Evolutionary conservation across 2,888 invertebrate genomes (phyloP).

Genomic region (Microplitis manilae): DNA sequence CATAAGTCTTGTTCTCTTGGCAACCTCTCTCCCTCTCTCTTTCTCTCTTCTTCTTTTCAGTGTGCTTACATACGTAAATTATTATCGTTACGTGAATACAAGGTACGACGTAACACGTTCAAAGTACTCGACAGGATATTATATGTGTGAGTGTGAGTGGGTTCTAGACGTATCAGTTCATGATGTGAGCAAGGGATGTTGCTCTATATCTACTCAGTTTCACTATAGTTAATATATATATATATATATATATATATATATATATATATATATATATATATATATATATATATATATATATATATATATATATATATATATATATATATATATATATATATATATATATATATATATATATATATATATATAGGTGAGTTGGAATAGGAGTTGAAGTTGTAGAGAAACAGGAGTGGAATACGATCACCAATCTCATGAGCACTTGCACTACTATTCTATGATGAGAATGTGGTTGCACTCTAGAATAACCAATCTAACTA

Average conservation of each 20-base stretch:
- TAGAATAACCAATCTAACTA: slow-evolving; percentile 4
- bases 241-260: too few species aligned
- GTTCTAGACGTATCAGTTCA: neutral
- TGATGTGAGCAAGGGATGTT: neutral
- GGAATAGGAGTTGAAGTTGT: neutral
- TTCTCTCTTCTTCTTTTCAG: neutral
- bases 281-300: too few species aligned
- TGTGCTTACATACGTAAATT: slow-evolving; percentile 14
- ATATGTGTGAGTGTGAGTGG: neutral
- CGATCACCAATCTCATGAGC: slow-evolving; percentile 16
- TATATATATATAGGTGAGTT: too few species aligned
- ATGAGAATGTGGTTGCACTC: slow-evolving; percentile 12
- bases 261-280: too few species aligned
- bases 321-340: too few species aligned
- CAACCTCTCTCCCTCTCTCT: neutral
- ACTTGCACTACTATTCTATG: neutral
- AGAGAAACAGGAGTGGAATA: neutral
- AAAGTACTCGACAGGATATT: neutral
- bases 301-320: too few species aligned
- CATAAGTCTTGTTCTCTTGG: neutral
- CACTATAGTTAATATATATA: too few species aligned
- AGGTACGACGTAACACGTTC: neutral
- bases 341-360: too few species aligned
- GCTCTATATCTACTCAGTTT: too few species aligned
- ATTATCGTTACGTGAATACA: slow-evolving; percentile 11